Percentiles rank a stretch among this genome's conserved stretches.
phyloP scores from a whole-genome alignment of 2,888 invertebrate genomes.

The Abrostola triplasia region DNA sequence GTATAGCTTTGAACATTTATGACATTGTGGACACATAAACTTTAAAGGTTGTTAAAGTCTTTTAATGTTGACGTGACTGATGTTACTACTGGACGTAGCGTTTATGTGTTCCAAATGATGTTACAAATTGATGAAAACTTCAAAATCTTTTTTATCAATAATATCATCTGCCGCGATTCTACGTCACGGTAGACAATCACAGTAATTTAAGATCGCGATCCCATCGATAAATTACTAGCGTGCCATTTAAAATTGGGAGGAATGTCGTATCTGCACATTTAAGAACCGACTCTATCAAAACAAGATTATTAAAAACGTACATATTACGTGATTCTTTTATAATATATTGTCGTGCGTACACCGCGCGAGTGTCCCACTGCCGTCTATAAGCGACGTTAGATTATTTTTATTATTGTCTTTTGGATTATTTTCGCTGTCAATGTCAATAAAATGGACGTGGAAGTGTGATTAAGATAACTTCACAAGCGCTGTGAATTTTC shows the following conservation, averaged over 20 bases:
- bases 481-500: conserved; percentile 8
- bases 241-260: conserved; percentile 25
- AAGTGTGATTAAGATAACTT: conserved; percentile 43
- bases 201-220: conserved; percentile 4
- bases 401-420: conserved; percentile 68
- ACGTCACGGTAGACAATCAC: not conserved
- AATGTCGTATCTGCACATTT: conserved; percentile 48
- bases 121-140: not conserved
- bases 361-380: conserved; percentile 41
- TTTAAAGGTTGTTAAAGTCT: not conserved
- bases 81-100: not conserved
- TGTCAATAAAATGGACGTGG: conserved; percentile 62
- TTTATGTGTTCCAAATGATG: not conserved
- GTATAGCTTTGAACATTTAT: conserved; percentile 1
- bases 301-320: conserved; percentile 54
- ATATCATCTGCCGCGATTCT: not conserved
- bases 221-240: conserved; percentile 35
- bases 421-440: conserved; percentile 67
- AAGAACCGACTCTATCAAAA: conserved; percentile 44
- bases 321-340: conserved; percentile 48
- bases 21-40: not conserved
- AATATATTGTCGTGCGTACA: conserved; percentile 55
- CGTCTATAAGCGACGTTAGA: conserved; percentile 55
- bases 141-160: not conserved
- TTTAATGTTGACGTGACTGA: not conserved